Conservation (phyloP, 2,888 invertebrate species). For the Mesochorus sp. region DNA sequence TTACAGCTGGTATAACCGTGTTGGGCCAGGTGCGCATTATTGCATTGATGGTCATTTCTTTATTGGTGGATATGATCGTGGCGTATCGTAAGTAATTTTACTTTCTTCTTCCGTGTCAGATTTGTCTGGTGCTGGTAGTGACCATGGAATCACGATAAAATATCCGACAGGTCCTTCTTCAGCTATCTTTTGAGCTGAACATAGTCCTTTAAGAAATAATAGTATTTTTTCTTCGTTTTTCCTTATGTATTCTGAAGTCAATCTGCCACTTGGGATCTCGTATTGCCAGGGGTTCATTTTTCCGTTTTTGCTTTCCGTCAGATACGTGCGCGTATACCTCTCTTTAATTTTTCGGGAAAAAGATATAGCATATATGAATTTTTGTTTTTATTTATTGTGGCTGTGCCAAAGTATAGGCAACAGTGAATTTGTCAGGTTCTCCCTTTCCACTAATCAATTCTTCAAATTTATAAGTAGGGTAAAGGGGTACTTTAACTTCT, state of each 20-base stretch:
- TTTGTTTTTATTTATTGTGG: too few relatives aligned
- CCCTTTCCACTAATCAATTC: too few relatives aligned
- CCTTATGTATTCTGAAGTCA: background rate
- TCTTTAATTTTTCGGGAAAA: too few relatives aligned
- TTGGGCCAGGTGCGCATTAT: background rate
- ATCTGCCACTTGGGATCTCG: background rate
- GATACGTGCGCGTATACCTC: too few relatives aligned
- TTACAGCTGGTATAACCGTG: background rate
- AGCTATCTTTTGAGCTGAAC: background rate
- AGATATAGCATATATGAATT: too few relatives aligned
- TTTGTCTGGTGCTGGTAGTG: too few relatives aligned
- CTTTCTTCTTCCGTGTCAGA: too few relatives aligned
- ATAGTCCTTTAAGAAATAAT: background rate
- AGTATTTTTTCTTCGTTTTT: background rate
- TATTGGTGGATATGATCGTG: background rate
- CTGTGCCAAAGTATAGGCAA: slow-evolving; percentile 5
- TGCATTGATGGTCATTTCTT: background rate
- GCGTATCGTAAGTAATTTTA: background rate
- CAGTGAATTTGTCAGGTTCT: background rate
- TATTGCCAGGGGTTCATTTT: background rate
- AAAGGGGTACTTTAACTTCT: slow-evolving; percentile 2
- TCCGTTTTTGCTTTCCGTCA: too few relatives aligned
- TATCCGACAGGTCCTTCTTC: background rate
- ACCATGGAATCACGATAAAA: slow-evolving; percentile 1
- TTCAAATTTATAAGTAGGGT: background rate